phyloP scores from a whole-genome alignment of 1,140 invertebrate genomes.

The Philotrypesis tridentata region DNA sequence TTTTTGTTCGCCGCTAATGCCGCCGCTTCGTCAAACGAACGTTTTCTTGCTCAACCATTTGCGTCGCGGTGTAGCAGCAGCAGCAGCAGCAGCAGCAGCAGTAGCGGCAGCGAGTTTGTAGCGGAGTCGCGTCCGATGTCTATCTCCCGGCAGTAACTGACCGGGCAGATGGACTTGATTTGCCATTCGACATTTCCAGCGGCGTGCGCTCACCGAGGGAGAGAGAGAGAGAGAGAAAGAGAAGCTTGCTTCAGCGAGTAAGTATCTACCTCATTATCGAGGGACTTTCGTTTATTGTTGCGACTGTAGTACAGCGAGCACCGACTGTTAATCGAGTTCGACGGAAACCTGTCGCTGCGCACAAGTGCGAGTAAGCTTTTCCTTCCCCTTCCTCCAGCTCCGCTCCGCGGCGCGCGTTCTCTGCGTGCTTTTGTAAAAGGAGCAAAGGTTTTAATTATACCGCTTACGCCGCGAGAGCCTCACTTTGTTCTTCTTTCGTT shows the following conservation, averaged over 20 bases:
- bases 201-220: neutral
- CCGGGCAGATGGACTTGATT: conserved; percentile 31
- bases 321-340: conserved; percentile 27
- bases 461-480: neutral
- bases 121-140: conserved; percentile 32
- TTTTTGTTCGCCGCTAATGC: conserved; percentile 30
- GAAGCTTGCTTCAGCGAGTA: conserved; percentile 1
- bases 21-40: conserved; percentile 46
- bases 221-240: neutral
- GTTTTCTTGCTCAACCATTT: conserved; percentile 40
- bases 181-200: conserved; percentile 46
- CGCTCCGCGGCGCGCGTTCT: too few relatives aligned
- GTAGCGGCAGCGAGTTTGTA: conserved; percentile 6
- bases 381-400: neutral
- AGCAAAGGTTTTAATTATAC: conserved; percentile 30
- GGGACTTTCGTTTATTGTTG: conserved; percentile 46
- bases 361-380: neutral
- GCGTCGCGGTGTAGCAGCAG: conserved; percentile 9
- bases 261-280: conserved; percentile 46
- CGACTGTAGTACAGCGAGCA: conserved; percentile 35
- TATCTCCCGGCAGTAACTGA: conserved; percentile 46
- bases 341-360: neutral
- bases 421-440: conserved; percentile 27
- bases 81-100: too few relatives aligned
- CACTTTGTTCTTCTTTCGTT: conserved; percentile 2